A percentile compares a stretch with the other conserved stretches of the same genome.
phyloP scores from a whole-genome alignment of 2,797 vertebrate species.

The Esox masquinongy region DNA sequence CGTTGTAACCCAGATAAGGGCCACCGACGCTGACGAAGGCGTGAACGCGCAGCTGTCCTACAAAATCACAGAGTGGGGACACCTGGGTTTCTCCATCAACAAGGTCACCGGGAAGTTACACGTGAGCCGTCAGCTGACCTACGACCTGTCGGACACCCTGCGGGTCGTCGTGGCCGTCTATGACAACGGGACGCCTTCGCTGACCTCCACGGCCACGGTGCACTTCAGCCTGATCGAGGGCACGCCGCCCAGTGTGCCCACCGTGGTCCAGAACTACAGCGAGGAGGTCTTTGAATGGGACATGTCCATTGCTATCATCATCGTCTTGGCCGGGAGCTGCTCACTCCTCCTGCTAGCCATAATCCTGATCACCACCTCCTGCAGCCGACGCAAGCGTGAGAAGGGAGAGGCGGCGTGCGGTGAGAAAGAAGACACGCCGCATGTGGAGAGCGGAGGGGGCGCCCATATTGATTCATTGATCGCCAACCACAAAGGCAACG shows the following conservation, averaged over 20 bases:
- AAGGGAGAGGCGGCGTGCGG: conserved; percentile 71
- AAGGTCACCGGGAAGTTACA: conserved; percentile 86
- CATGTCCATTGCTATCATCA: conserved; percentile 88
- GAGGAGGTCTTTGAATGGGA: conserved; percentile 84
- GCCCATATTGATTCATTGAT: conserved; percentile 77
- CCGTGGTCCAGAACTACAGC: conserved; percentile 71
- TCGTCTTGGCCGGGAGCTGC: conserved; percentile 91
- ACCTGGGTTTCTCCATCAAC: conserved; percentile 84
- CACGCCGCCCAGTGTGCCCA: conserved; percentile 75
- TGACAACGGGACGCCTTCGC: conserved; percentile 85
- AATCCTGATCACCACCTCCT: conserved; percentile 91
- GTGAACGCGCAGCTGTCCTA: conserved; percentile 86
- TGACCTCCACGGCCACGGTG: conserved; percentile 83
- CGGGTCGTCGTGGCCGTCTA: conserved; percentile 81
- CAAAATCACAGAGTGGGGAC: conserved; percentile 80
- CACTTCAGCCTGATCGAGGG: conserved; percentile 84
- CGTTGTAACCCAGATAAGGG: conserved; percentile 87
- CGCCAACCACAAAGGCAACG: conserved; percentile 75
- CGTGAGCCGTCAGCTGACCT: conserved; percentile 82
- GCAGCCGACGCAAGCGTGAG: conserved; percentile 85
- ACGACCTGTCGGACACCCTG: conserved; percentile 82
- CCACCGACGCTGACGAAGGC: conserved; percentile 89
- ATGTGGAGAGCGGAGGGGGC: conserved; percentile 79
- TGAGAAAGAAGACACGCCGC: conserved; percentile 80
- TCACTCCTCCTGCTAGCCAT: conserved; percentile 91